Evolutionary conservation across 2,888 invertebrate species (phyloP).

Genomic region (Mylabris sibirica): DNA sequence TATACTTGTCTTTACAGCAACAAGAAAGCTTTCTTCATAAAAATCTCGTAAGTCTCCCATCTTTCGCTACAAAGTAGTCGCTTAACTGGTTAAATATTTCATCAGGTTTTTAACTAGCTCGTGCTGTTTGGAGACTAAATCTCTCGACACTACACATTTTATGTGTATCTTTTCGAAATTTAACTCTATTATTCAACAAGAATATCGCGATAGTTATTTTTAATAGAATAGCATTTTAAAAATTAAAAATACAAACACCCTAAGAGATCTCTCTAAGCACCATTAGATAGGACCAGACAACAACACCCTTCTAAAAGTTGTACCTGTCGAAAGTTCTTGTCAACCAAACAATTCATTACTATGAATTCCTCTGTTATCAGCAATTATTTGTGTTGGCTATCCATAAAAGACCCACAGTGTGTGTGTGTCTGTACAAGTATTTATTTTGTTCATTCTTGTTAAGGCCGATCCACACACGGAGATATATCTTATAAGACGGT

Average conservation of each 20-base stretch:
- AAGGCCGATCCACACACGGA: no score
- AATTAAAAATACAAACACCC: conserved; percentile 1
- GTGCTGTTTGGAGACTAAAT: conserved; percentile 20
- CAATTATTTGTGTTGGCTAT: background rate
- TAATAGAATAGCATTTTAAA: background rate
- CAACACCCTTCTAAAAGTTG: conserved; percentile 8
- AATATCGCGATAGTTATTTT: background rate
- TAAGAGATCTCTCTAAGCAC: background rate
- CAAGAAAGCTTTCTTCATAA: conserved; percentile 40
- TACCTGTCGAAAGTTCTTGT: background rate
- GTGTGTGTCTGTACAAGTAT: conserved; percentile 11
- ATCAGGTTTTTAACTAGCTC: conserved; percentile 41
- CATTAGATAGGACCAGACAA: conserved; percentile 11
- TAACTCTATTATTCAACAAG: conserved; percentile 8
- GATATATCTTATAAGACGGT: no score
- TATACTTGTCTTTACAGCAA: conserved; percentile 40
- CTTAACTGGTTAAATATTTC: conserved; percentile 41
- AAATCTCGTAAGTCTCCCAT: conserved; percentile 48
- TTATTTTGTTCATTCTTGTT: conserved; percentile 12
- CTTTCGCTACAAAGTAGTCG: conserved; percentile 44
- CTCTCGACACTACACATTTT: conserved; percentile 1
- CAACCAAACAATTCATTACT: background rate
- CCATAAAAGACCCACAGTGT: conserved; percentile 4
- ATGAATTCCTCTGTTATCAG: background rate
- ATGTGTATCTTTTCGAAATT: background rate